These are phyloP conservation scores for Empidonax alnorum DNA, from an alignment of 2,113 vertebrate genomes.

Conservation along the genomic window DNA sequence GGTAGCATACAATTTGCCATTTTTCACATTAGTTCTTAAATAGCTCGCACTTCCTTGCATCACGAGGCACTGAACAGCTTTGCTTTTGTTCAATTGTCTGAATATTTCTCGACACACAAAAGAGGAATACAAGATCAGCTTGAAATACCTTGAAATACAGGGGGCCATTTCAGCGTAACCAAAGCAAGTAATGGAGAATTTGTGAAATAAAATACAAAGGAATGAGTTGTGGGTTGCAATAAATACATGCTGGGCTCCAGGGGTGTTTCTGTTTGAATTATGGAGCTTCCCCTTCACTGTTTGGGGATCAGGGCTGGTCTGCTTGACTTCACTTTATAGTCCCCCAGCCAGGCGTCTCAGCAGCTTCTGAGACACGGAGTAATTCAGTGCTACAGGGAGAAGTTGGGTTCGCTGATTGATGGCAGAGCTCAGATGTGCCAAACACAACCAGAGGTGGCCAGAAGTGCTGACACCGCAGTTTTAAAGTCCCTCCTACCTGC, in stretches of 20 bases:
- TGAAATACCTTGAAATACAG: conserved; percentile 13
- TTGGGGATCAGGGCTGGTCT: neutral
- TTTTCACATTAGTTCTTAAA: conserved; percentile 43
- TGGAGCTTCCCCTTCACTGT: neutral
- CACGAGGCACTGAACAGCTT: conserved; percentile 3
- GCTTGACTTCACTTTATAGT: conserved; percentile 36
- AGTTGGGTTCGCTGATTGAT: neutral
- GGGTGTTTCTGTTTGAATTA: conserved; percentile 30
- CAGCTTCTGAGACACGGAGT: neutral
- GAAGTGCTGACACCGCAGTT: neutral
- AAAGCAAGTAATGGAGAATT: conserved; percentile 53
- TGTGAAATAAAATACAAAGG: conserved; percentile 35
- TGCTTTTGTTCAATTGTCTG: conserved; percentile 58
- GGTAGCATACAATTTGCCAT: neutral
- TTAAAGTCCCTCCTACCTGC: neutral
- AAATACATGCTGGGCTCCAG: neutral
- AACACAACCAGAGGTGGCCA: neutral
- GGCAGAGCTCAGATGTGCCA: neutral
- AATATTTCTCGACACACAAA: neutral
- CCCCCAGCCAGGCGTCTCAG: neutral
- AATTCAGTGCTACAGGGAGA: neutral
- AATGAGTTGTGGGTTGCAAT: neutral
- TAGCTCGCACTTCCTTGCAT: neutral
- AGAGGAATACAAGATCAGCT: neutral
- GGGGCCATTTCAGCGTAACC: neutral